Evolutionary conservation across 2,888 invertebrate species (phyloP), one percentile per base, ranked within the genome.

Genomic region (Heliconius charithonia): DNA sequence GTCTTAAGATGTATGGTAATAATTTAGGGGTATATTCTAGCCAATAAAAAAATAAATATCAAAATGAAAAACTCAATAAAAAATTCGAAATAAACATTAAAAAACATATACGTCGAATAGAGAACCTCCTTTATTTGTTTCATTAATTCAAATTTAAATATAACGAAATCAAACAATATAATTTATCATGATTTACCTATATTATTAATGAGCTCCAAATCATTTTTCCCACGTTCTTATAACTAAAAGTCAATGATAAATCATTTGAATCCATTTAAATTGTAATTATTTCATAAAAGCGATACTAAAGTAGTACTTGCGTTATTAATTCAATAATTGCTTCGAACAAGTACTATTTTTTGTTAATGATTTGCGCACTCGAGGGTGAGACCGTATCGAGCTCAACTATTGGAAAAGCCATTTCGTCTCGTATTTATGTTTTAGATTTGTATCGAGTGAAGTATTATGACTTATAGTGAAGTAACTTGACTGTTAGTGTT

Each of bases 381-480:
- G 73, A 66, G 73, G 78, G 56, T 69, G 63, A 67, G 75, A 73
- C 75, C 75, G 79, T 82, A 81, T 73, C 79, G 78, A 83, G 78
- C 75, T 78, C 80, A 85, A 82, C 81, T 83, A 72, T 85, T 79
- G 84, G 85, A 83, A 85, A 85, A 85, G 83, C 84, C 83, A 84
- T 85, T 84, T 83, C 79, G 80, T 83, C 81, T 82, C 76, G 82
- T 71, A 74, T 80, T 79, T 79, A 81, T 79, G 77, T 81, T 72
- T 77, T 72, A 72, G 79, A 75, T 81, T 79, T 75, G 29, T 72
- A 72, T 75, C 41, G 80, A 76, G 32, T 79, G 76, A 71, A 81
- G 75, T 76, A 80, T 77, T 56, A 72, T 25, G 75, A 76, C 74
- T 78, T 77, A 72, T 41, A 51, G 51, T 51, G 22, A 51, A 51